Evolutionary conservation across 2,113 vertebrate genomes (phyloP), one percentile per base, ranked within the genome.

Genomic region (Sturnus vulgaris): DNA sequence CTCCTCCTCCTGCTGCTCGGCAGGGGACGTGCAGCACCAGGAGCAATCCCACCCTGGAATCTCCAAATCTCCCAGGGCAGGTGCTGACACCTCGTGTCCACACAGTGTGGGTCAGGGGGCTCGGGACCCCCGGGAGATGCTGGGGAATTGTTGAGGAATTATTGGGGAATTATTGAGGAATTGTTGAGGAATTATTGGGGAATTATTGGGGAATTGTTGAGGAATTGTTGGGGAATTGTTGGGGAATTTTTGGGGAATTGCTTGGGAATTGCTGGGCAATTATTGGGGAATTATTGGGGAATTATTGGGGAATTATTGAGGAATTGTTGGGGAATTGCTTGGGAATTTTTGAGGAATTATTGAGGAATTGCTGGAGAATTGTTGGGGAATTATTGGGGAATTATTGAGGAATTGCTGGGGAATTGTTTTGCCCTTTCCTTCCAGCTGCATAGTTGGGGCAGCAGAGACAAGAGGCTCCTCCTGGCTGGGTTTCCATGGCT

Each of bases 1-100:
- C 64, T 55, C 46, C 69, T 75, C 52, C 53, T 66, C 64, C 49
- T 40, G 73, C 46, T 49, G 47, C 73, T 88, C 86, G 18, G 92
- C 66, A 3, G 61, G 95, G 95, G 93, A 61, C 35, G 64, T 28
- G 96, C 96, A 97, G 95, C 95, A 96, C 96, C 96, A 94, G 95
- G 89, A 94, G 85, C 87, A 1, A 81, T 42, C 75, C 94, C 92
- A 60, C 95, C 94, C 95, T 3, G 72, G 94, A 42, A 42, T 42
- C 40, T 42, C 40, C 40, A 42, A 11, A 2, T 2, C 5, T 13
- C 13, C 88, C 86, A 21, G 83, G 83, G 86, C 49, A 30, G 95
- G 14, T 3, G 91, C 94, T 90, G 95, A 96, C 96, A 95, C 92
- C 96, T 95, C 88, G 86, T 97, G 94, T 97, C 86, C 96, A 52